phyloP scores from a whole-genome alignment of 1,140 invertebrate genomes.

The Dendroctonus valens region DNA sequence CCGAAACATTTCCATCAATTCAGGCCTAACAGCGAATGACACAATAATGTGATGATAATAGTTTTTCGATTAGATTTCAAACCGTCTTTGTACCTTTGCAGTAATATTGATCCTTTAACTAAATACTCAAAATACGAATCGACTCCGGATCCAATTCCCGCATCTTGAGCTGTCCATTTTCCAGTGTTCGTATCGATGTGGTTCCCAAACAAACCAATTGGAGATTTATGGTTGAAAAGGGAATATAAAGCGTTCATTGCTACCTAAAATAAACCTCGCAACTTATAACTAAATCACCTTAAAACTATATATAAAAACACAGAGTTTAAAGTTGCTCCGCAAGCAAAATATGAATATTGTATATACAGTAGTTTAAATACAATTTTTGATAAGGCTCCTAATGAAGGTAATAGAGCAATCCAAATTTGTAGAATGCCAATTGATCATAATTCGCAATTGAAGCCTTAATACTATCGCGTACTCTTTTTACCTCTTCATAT shows the following conservation, averaged over 20 bases:
- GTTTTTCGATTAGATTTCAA: neutral
- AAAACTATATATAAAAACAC: too few relatives aligned
- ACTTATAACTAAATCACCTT: neutral
- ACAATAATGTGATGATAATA: neutral
- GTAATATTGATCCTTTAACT: conserved; percentile 59
- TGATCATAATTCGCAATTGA: neutral
- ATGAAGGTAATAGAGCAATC: too few relatives aligned
- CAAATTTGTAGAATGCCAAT: neutral
- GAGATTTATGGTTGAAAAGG: conserved; percentile 81
- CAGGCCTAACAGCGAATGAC: conserved; percentile 59
- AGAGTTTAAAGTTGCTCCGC: too few relatives aligned
- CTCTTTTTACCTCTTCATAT: conserved; percentile 77
- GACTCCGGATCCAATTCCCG: conserved; percentile 87
- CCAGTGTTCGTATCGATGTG: conserved; percentile 95
- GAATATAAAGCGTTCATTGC: conserved; percentile 90
- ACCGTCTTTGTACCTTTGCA: conserved; percentile 14
- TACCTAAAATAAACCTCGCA: conserved; percentile 56
- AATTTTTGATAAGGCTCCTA: too few relatives aligned
- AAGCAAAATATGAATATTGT: too few relatives aligned
- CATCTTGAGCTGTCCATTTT: conserved; percentile 95
- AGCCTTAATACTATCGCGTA: neutral
- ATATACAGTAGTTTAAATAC: too few relatives aligned
- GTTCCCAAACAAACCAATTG: conserved; percentile 92
- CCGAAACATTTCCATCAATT: conserved; percentile 89
- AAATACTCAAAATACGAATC: conserved; percentile 99